Percentiles rank a stretch among this genome's conserved stretches.
Conservation (phyloP, 1,140 invertebrate genomes). For the Dinoponera quadriceps region DNA sequence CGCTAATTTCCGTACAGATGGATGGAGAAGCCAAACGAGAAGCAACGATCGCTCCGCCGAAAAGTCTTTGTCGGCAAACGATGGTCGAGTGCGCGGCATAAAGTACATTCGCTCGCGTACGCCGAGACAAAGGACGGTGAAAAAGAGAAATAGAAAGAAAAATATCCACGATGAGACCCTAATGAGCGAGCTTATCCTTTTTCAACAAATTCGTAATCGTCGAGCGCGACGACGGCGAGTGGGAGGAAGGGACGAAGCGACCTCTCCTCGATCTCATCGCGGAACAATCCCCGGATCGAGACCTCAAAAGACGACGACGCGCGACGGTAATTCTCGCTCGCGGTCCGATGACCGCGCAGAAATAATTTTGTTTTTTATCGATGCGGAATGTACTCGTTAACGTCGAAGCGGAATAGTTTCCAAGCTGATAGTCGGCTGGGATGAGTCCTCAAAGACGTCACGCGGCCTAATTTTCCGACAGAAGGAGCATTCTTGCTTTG, state of each 20-base stretch:
- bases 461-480: slow-evolving; percentile 63
- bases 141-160: slow-evolving; percentile 7
- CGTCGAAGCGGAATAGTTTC: slow-evolving; percentile 24
- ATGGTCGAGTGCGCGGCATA: slow-evolving; percentile 61
- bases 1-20: slow-evolving; percentile 37
- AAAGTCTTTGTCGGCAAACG: slow-evolving; percentile 68
- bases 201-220: slow-evolving; percentile 47
- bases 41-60: slow-evolving; percentile 39
- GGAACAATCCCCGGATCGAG: not conserved
- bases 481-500: slow-evolving; percentile 59
- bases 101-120: slow-evolving; percentile 33
- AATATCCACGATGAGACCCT: slow-evolving; percentile 49
- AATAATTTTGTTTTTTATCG: slow-evolving; percentile 51
- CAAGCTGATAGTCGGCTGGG: not conserved
- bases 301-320: slow-evolving; percentile 1
- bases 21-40: slow-evolving; percentile 38
- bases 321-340: slow-evolving; percentile 15
- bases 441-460: slow-evolving; percentile 41
- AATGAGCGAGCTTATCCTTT: slow-evolving; percentile 45
- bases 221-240: not conserved
- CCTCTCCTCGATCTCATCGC: slow-evolving; percentile 17
- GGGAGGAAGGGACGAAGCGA: not conserved
- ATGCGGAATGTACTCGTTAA: slow-evolving; percentile 55
- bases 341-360: slow-evolving; percentile 29
- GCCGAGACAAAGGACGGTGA: not conserved